A percentile compares a stretch with the other conserved stretches of the same genome.
Conservation (phyloP, 1,140 invertebrate genomes). For the Listronotus oregonensis region DNA sequence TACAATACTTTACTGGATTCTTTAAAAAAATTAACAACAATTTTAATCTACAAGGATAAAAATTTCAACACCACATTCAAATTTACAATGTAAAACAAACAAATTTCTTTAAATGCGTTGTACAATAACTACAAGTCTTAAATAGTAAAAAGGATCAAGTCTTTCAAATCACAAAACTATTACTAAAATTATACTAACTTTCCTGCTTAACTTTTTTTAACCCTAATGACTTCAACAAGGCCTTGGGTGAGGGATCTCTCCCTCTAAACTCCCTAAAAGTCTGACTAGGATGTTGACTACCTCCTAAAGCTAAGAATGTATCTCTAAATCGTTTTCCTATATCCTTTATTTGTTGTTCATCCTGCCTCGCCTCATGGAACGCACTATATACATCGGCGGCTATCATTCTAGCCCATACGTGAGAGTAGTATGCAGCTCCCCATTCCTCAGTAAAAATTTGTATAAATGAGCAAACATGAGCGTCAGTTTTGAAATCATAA, state of each 20-base stretch:
- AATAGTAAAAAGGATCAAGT: background rate
- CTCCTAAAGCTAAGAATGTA: constrained; percentile 84
- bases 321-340: constrained; percentile 77
- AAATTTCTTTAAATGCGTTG: constrained; percentile 3
- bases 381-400: constrained; percentile 88
- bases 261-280: constrained; percentile 89
- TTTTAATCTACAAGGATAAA: too few relatives aligned
- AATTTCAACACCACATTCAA: too few relatives aligned
- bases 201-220: constrained; percentile 53
- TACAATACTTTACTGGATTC: too few relatives aligned
- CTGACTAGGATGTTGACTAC: constrained; percentile 77
- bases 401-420: constrained; percentile 83
- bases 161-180: background rate
- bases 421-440: constrained; percentile 76
- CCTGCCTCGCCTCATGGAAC: constrained; percentile 72
- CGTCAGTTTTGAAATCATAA: constrained; percentile 71
- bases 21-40: too few relatives aligned
- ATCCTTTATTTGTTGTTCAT: constrained; percentile 59
- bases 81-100: constrained; percentile 1
- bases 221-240: constrained; percentile 72
- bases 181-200: constrained; percentile 10
- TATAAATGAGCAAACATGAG: constrained; percentile 78
- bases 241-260: constrained; percentile 84
- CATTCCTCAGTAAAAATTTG: constrained; percentile 74
- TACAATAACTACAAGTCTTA: background rate